Conservation (phyloP, 2,113 vertebrate genomes). For the Origma solitaria region DNA sequence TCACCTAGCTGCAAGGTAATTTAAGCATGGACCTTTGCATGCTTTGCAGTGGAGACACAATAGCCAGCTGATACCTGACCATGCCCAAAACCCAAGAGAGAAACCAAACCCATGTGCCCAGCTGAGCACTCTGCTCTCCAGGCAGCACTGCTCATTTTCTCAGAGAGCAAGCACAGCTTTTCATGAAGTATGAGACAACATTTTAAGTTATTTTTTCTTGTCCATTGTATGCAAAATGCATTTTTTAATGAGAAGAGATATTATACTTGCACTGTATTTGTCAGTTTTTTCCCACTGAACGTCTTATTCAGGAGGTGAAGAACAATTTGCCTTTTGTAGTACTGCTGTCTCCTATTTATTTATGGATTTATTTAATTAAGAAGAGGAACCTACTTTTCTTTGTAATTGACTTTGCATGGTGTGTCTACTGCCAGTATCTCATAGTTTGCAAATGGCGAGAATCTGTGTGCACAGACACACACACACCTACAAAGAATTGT, state of each 20-base stretch:
- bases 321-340: neutral
- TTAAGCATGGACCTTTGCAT: neutral
- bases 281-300: neutral
- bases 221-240: neutral
- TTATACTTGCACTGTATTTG: neutral
- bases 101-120: neutral
- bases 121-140: neutral
- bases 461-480: neutral
- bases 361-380: conserved; percentile 30
- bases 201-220: neutral
- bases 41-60: neutral
- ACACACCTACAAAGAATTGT: neutral
- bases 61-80: neutral
- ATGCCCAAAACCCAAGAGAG: neutral
- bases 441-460: neutral
- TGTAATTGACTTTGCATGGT: neutral
- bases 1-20: neutral
- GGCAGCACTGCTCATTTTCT: neutral
- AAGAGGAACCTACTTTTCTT: neutral
- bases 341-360: neutral
- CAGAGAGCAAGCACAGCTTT: neutral
- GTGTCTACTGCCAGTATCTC: neutral
- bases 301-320: neutral
- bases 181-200: neutral
- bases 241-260: neutral